A percentile compares a stretch with the other conserved stretches of the same genome.
Conservation (phyloP, 2,888 invertebrate genomes). For the Ecliptopera silaceata region DNA sequence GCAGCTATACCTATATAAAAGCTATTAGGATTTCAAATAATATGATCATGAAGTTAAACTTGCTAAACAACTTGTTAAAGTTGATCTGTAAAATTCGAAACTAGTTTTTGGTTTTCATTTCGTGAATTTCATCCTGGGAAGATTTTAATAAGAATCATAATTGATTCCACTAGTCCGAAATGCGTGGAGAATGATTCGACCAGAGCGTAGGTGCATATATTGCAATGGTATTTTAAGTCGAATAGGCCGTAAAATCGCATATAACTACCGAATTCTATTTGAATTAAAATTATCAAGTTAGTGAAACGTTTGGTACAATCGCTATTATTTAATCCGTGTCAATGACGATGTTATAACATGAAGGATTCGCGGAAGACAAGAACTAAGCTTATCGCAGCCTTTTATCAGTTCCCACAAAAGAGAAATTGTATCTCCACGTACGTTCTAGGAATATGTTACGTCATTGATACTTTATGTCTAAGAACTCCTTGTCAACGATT, state of each 20-base stretch:
- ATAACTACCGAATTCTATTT: no score
- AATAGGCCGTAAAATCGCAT: no score
- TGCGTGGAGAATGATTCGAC: no score
- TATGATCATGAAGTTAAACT: no score
- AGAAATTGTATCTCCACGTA: constrained; percentile 28
- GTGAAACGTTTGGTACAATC: background rate
- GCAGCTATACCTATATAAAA: background rate
- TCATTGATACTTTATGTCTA: constrained; percentile 19
- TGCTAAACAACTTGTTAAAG: no score
- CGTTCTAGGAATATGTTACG: constrained; percentile 30
- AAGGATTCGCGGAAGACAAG: constrained; percentile 26
- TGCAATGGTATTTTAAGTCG: no score
- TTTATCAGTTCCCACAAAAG: constrained; percentile 30
- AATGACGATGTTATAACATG: background rate
- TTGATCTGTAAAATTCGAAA: no score
- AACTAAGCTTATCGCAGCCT: constrained; percentile 22
- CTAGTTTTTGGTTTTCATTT: no score
- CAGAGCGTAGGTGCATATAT: no score
- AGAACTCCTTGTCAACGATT: constrained; percentile 11
- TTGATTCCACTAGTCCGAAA: no score
- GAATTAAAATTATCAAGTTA: background rate
- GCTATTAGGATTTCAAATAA: background rate
- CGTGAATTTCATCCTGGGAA: no score
- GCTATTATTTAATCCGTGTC: background rate
- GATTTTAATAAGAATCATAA: no score